Evolutionary conservation across 2,888 invertebrate species (phyloP), one percentile per base, ranked within the genome.

Genomic region (Punctoribates punctum): DNA sequence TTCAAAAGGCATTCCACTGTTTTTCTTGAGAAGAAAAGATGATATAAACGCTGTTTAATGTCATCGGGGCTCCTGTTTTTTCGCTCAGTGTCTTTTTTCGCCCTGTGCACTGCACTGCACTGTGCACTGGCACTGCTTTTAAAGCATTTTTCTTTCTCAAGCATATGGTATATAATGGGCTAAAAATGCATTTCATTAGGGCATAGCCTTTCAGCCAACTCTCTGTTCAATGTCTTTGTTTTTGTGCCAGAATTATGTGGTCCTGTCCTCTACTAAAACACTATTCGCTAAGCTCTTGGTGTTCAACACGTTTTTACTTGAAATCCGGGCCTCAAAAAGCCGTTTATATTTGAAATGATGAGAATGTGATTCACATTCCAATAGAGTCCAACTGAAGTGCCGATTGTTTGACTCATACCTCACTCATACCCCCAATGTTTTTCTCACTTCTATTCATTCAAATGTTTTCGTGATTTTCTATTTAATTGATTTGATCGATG

Each of bases 141-240:
- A 54, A 54, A 20, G 20, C 20, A 54, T 54, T 54, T 54, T 54
- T 20, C n/a, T 54, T 4, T 51, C 11, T 15, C 17, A 20, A 25
- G 62, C 62, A 62, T 62, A 62, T 62, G 62, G 62, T 25, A 62
- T 62, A 57, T 57, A 57, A 57, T 57, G 57, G 57, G 20, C 57
- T 57, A 57, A 57, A 62, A 62, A 29, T 62, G 62, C 62, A 29
- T 17, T 62, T 27, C 62, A 29, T 57, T 57, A 57, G 57, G 4
- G 34, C 34, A 34, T 34, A 34, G 34, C 34, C 34, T 34, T 34
- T 34, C 34, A 34, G 34, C 34, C 34, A 34, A 34, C 34, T 34
- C 34, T 34, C 62, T 62, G 62, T 23, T 62, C 27, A 62, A 62
- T 62, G 62, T 62, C 62, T 62, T 62, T 62, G 62, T 62, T 27